Evolutionary conservation across 2,888 invertebrate genomes (phyloP), one percentile per base, ranked within the genome.

Genomic region (Choreutis nemorana): DNA sequence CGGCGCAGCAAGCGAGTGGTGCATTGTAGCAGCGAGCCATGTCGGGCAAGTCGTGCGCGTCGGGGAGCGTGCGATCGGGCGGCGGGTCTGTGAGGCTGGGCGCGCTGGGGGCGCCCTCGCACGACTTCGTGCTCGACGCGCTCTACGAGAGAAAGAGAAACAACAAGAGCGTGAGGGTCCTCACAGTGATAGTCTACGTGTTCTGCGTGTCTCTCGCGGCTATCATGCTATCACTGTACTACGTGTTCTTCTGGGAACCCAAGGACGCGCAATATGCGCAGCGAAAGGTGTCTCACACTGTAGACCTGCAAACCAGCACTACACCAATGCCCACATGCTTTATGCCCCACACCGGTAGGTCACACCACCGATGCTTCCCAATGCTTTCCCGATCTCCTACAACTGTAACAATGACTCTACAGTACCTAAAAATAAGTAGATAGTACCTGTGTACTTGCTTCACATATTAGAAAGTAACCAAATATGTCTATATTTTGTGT

Each of bases 191-290:
- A 50, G 91, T 94, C 29, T 97, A 97, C 77, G 89, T 96, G 43
- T 88, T 96, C 66, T 91, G 93, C 62, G 96, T 97, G 46, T 96
- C 95, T 24, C 81, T 95, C 54, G 95, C 94, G 11, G 96, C 95
- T 29, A 94, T 95, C 51, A 90, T 95, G 81, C 83, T 97, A 41
- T 94, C 94, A 8, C 83, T 94, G 29, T 97, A 96, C 81, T 97
- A 97, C 80, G 89, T 93, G 49, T 91, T 95, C 75, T 85, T 96
- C 62, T 96, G 96, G 95, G 89, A 93, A 67, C 94, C 94, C 11
- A 86, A 75, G 67, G 79, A 75, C 51, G 70, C 77, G 58, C 75
- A 70, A 31, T 70, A 75, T 50, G 70, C 70, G 57, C 72, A 73
- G 55, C 70, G 71, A 62, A 75, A 75, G 77, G 77, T 75, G 68